Percentiles rank a stretch among this genome's conserved stretches.
Conservation (phyloP, 2,113 vertebrate species). For the Taurulus bubalis region DNA sequence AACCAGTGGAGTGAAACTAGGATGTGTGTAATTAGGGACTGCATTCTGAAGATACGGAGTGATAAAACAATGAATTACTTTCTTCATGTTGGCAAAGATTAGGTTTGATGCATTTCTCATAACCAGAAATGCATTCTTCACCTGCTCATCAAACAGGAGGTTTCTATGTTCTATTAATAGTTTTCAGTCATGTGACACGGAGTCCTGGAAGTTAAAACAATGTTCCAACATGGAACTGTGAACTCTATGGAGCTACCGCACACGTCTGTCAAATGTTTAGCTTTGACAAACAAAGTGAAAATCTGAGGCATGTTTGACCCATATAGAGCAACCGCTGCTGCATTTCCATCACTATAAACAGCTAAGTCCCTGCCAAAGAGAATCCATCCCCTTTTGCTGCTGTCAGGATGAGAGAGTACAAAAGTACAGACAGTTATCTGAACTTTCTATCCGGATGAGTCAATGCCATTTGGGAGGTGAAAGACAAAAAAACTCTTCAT, state of each 20-base stretch:
- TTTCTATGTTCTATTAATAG: neutral
- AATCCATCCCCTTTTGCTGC: neutral
- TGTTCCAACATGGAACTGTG: neutral
- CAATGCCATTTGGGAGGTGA: neutral
- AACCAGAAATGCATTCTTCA: constrained; percentile 1
- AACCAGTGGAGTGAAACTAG: constrained; percentile 23
- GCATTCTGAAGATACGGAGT: neutral
- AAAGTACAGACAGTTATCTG: neutral
- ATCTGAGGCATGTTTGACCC: neutral
- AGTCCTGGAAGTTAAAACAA: neutral
- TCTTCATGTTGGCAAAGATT: neutral
- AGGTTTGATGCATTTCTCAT: constrained; percentile 2
- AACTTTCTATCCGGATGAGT: neutral
- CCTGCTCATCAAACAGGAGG: neutral
- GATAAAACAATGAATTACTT: neutral
- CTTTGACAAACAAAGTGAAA: neutral
- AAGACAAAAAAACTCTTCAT: neutral
- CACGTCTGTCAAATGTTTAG: neutral
- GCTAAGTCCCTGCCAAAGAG: neutral
- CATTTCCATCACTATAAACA: neutral
- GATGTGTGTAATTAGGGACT: constrained; percentile 23
- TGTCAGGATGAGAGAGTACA: neutral
- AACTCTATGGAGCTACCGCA: neutral
- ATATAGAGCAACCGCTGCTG: neutral
- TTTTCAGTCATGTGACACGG: neutral